Evolutionary conservation across 2,888 invertebrate species (phyloP).

Genomic region (Anaspis maculata): DNA sequence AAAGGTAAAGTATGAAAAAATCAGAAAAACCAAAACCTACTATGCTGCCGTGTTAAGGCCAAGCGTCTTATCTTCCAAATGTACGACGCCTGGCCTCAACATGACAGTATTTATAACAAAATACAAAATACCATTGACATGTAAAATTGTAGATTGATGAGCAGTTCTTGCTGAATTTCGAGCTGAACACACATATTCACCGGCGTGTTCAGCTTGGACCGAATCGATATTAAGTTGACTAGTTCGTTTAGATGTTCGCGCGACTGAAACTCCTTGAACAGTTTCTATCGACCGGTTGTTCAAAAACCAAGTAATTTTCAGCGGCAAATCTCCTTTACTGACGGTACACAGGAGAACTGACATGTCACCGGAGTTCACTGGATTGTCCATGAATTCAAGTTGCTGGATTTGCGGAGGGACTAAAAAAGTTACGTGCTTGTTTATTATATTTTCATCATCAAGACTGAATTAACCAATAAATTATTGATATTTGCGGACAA

Average conservation of each 20-base stretch:
- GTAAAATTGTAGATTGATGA: conserved; percentile 53
- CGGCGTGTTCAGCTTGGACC: conserved; percentile 51
- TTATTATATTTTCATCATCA: conserved; percentile 24
- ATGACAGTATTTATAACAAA: conserved; percentile 1
- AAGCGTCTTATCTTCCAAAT: no score
- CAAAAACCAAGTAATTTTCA: conserved; percentile 51
- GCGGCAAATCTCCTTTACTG: conserved; percentile 69
- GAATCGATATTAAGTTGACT: conserved; percentile 53
- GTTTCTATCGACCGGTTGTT: conserved; percentile 43
- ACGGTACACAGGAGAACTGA: conserved; percentile 49
- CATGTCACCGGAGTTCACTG: conserved; percentile 48
- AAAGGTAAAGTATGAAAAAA: no score
- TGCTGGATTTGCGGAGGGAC: conserved; percentile 58
- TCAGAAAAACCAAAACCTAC: no score
- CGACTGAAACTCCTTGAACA: conserved; percentile 48
- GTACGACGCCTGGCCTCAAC: no score
- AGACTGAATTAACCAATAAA: no score
- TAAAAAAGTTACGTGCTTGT: conserved; percentile 19
- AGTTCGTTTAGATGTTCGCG: conserved; percentile 51
- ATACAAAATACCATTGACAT: conserved; percentile 54
- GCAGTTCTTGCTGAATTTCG: conserved; percentile 55
- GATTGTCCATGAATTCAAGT: conserved; percentile 48
- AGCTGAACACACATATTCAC: conserved; percentile 54
- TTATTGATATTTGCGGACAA: no score
- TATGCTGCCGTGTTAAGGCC: no score